A percentile compares a stretch with the other conserved stretches of the same genome.
These are phyloP conservation scores for Neopelma chrysocephalum DNA, from an alignment of 2,797 vertebrate species.

Conservation along the genomic window DNA sequence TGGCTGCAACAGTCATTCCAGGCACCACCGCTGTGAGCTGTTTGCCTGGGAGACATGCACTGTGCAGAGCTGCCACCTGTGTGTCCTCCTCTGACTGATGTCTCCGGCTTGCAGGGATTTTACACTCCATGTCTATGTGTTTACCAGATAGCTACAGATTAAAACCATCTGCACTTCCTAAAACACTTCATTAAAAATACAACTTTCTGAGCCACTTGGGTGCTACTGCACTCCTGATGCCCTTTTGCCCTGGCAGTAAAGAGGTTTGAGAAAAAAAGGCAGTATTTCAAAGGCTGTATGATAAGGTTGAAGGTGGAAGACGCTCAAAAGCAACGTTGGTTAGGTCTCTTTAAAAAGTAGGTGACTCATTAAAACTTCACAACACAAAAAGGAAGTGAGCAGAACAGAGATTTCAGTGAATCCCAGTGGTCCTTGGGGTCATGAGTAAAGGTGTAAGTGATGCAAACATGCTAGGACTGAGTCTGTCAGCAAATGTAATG, in stretches of 20 bases:
- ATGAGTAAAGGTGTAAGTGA: not conserved
- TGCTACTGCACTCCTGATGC: not conserved
- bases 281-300: not conserved
- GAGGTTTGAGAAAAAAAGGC: not conserved
- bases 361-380: not conserved
- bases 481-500: not conserved
- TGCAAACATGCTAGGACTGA: not conserved
- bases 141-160: not conserved
- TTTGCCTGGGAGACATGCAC: not conserved
- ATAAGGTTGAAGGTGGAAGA: not conserved
- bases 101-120: not conserved
- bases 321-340: not conserved
- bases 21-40: fast-evolving
- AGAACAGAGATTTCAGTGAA: not conserved
- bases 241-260: not conserved
- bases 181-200: not conserved
- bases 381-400: not conserved
- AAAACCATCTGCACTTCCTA: not conserved
- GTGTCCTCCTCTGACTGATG: not conserved
- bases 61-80: fast-evolving
- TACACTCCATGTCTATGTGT: not conserved
- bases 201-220: not conserved
- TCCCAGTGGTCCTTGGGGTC: not conserved
- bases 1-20: not conserved
- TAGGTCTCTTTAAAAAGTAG: not conserved